Evolutionary conservation across 2,888 invertebrate species (phyloP), one percentile per base, ranked within the genome.

Genomic region (Galerucella calmariensis): DNA sequence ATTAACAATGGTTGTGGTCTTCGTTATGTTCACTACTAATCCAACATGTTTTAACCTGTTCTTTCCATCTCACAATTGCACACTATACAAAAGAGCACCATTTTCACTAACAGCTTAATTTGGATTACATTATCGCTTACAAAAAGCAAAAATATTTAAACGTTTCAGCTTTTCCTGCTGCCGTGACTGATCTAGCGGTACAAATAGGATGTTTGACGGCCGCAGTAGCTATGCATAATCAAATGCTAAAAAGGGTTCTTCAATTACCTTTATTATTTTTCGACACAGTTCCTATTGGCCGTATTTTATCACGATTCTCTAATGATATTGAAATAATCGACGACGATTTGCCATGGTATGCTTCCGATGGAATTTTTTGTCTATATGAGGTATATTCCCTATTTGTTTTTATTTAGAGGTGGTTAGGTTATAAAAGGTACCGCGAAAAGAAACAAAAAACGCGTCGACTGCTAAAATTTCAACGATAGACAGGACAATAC

Each of bases 271-370:
- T 94, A 89, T 90, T 91, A 84, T 92, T 94, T 89, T 95, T 93
- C 88, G 95, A 95, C 87, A 92, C 92, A 81, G 95, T 94, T 72
- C 95, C 95, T 62, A 82, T 91, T 79, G 95, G 95, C 86, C 90
- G 95, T 81, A 91, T 95, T 82, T 89, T 95, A 75, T 89, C 92
- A 88, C 90, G 93, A 86, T 94, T 93, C 88, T 91, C 93, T 86
- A 92, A 93, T 91, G 94, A 94, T 88, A 88, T 94, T 82, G 93
- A 94, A 86, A 67, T 69, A 16, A 86, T 93, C 90, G 94, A 94
- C 88, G 90, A 90, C 83, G 90, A 90, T 83, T 90, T 94, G 66
- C 93, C 93, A 77, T 90, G 89, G 88, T 89, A 92, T 88, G 88
- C 91, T 86, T 88, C 90, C 82, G 92, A 93, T 89, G 90, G 90